Evolutionary conservation across 2,113 vertebrate genomes (phyloP), one percentile per base, ranked within the genome.

Genomic region (Carassius carassius): DNA sequence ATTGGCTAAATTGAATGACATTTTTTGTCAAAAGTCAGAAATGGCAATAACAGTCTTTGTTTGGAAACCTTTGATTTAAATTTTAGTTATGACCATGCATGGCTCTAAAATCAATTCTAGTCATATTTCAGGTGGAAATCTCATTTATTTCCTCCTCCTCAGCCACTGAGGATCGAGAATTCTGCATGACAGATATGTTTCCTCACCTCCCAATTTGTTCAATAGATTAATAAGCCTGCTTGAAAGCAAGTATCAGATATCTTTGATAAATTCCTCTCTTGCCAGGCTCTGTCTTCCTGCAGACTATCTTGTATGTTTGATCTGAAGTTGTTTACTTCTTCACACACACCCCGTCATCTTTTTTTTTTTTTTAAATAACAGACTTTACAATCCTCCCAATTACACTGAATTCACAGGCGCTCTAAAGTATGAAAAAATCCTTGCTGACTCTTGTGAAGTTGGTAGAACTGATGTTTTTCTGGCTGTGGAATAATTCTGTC

Each of bases 61-160:
- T 70, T n/a, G 19, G 19, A 41, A 70, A 41, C 67, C 41, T 74
- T 6, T 49, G 32, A 60, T 21, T 77, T 7, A 37, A 88, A 83
- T 81, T 56, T 87, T 80, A 88, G 69, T 78, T 47, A 72, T 85
- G 51, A 76, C 44, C 75, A 79, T 72, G 13, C 67, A 62, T 47
- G 81, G 63, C 65, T 62, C 32, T 72, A 62, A 83, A 85, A 74
- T 85, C 9, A 86, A 85, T 85, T 62, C 58, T 32, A 78, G 47
- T 69, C 54, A 73, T 65, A 63, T 78, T 80, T 58, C 54, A 81
- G 62, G 60, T 62, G 51, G 21, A 19, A 70, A n/a, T 84, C 12
- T 44, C 17, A 84, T 82, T 84, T 32, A 65, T 86, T 86, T 84
- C 44, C 62, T 67, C 29, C 5, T 41, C 16, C 11, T 84, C 19